Base-by-base conservation (phyloP, 2,113 vertebrate species). In the Channa argus region DNA sequence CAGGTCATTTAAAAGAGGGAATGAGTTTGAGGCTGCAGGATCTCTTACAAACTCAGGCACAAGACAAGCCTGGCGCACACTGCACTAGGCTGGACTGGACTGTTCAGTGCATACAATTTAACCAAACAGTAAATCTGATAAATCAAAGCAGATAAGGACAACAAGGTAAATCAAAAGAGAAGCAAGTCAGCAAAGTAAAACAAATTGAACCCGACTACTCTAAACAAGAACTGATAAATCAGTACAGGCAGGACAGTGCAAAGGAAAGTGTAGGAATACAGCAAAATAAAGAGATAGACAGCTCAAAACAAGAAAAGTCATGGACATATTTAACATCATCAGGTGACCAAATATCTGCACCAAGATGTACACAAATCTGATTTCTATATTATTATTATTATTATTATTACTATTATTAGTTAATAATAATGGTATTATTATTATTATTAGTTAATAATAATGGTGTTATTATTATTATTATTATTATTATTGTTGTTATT, bases 51-150 rank as follows among this genome's bases (percentile, higher is more conserved):
- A 77, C 58, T 66, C 82, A 56, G 80, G 63, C 74, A 43, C 74
- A 62, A 65, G 67, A 81, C 59, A n/a, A 45, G 76, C 73, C 87
- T 86, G 82, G 62, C 77, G 67, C 64, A 69, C 60, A 71, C 74
- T 87, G 87, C 60, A n/a, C 83, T 78, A 53, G 85, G 76, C 88
- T 90, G 91, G 88, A 90, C 88, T 89, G 88, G 89, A 85, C 60
- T 64, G 63, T 52, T 84, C 46, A 41, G 37, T 63, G 63, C 77
- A 73, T 66, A 71, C 45, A 59, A 56, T 70, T 74, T 67, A 61
- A 82, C 62, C 24, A 67, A 74, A 84, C 37, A 66, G 58, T 69
- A 74, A 84, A 81, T 84, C 45, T 44, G 54, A 90, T 78, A 36
- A 89, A 86, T 89, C 72, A 74, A 77, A 77, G 54, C 63, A 63